Evolutionary conservation across 2,113 vertebrate genomes (phyloP).

Genomic region (Trogon melanurus): DNA sequence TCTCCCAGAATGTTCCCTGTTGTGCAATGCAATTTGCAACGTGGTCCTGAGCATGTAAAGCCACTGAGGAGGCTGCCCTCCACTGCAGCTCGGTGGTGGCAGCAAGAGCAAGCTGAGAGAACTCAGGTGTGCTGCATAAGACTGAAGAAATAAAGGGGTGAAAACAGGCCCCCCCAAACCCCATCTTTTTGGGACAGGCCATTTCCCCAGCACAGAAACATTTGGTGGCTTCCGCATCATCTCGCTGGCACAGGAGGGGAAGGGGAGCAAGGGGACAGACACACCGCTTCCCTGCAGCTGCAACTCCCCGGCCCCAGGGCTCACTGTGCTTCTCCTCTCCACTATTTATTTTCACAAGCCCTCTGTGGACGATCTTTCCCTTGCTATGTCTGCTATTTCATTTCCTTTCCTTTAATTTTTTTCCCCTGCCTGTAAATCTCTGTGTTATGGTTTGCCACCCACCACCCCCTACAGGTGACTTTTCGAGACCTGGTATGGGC

Average conservation of each 20-base stretch:
- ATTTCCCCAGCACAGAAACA: background rate
- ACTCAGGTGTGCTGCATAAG: background rate
- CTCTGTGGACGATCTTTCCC: background rate
- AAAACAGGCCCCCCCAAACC: background rate
- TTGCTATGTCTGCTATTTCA: slow-evolving; percentile 23
- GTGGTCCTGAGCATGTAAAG: background rate
- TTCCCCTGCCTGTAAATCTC: background rate
- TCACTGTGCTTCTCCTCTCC: background rate
- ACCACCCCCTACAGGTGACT: accelerated
- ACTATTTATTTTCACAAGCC: slow-evolving; percentile 30
- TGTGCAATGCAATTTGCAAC: background rate
- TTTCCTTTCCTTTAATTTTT: background rate
- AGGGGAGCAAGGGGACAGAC: background rate
- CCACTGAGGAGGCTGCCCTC: background rate
- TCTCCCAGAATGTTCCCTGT: background rate
- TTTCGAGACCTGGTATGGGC: accelerated
- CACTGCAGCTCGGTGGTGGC: background rate
- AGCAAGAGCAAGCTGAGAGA: background rate
- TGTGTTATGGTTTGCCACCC: background rate
- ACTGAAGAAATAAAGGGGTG: background rate
- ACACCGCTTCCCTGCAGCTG: background rate
- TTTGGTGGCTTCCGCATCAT: background rate
- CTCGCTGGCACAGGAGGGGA: background rate
- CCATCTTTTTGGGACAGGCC: background rate
- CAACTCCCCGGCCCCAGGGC: background rate